Evolutionary conservation across 2,113 vertebrate species (phyloP).

Genomic region (Clupea harengus): DNA sequence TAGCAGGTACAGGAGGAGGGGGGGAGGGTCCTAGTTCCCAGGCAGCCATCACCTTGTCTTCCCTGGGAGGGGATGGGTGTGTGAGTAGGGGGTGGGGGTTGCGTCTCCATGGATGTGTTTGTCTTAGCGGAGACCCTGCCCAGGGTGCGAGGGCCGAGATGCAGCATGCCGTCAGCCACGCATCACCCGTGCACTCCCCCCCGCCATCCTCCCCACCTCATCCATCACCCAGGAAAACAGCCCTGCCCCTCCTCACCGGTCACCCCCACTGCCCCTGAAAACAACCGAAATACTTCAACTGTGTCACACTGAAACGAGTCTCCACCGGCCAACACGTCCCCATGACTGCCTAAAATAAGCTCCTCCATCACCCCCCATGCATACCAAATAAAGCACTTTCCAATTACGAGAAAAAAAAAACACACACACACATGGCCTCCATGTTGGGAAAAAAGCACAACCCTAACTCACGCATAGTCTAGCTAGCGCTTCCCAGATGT

Average conservation of each 20-base stretch:
- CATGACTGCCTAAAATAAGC: neutral
- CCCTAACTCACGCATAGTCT: neutral
- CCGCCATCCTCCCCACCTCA: neutral
- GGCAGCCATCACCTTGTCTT: constrained; percentile 45
- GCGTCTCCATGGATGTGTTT: constrained; percentile 53
- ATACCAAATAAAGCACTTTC: neutral
- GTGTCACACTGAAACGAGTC: neutral
- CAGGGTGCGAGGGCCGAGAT: neutral
- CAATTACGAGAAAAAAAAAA: constrained; percentile 8
- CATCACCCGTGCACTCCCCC: neutral
- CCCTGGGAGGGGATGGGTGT: constrained; percentile 32
- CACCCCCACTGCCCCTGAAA: constrained; percentile 3
- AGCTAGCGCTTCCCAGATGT: neutral
- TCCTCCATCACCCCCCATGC: neutral
- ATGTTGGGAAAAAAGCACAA: neutral
- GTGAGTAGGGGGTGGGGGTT: neutral
- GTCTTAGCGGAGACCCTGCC: neutral
- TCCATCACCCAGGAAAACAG: neutral
- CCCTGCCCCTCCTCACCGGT: neutral
- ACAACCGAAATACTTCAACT: constrained; percentile 18
- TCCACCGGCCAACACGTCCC: neutral
- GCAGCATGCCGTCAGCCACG: neutral
- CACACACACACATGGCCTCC: constrained; percentile 1
- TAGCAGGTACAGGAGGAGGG: constrained; percentile 53
- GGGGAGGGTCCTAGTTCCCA: constrained; percentile 41